Evolutionary conservation across 1,140 invertebrate genomes (phyloP).

Genomic region (Apocrypta bakeri): DNA sequence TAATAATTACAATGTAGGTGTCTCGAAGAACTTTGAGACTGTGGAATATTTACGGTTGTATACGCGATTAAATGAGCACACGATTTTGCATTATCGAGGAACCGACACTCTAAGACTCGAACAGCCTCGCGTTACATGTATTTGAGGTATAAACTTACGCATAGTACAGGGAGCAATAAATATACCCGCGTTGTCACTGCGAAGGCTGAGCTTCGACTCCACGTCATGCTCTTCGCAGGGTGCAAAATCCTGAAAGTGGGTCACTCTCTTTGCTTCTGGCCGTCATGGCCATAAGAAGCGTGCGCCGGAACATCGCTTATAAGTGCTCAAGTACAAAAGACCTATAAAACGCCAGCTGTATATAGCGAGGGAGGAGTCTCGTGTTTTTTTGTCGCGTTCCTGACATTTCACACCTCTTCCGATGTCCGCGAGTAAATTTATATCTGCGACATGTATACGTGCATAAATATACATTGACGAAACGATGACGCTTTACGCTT

Average conservation of each 20-base stretch:
- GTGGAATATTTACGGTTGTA: too few species aligned
- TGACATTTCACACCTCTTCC: not conserved
- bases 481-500: not conserved
- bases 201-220: too few species aligned
- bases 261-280: conserved; percentile 55
- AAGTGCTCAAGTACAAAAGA: conserved; percentile 6
- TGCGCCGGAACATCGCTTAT: conserved; percentile 14
- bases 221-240: not conserved
- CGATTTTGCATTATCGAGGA: too few species aligned
- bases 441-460: too few species aligned
- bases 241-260: conserved; percentile 14
- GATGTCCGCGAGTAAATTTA: not conserved
- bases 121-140: too few species aligned
- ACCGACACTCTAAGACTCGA: too few species aligned
- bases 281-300: conserved; percentile 60
- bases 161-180: too few species aligned
- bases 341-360: conserved; percentile 2
- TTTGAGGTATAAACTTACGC: too few species aligned
- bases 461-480: not conserved
- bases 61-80: too few species aligned
- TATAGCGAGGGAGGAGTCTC: not conserved
- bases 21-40: too few species aligned
- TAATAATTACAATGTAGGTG: too few species aligned
- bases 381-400: not conserved
- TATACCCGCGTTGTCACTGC: too few species aligned